Evolutionary conservation across 1,140 invertebrate genomes (phyloP), one percentile per base, ranked within the genome.

Genomic region (Platorchestia sp.): DNA sequence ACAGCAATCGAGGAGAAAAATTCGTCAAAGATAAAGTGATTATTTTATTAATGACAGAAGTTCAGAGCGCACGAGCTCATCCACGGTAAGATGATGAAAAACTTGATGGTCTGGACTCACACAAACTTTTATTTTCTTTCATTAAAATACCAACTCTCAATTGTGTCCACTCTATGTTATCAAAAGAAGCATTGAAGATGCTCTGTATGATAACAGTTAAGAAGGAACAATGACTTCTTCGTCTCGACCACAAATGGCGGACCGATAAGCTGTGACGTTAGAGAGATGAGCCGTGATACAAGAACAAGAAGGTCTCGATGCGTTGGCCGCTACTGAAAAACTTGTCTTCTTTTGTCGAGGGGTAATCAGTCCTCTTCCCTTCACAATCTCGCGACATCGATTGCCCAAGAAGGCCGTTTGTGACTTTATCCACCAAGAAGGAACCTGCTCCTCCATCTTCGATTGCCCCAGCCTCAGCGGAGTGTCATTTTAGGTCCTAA

Each of bases 321-420:
- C 41, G 41, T 89, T 43, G 3, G 42, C 10, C 41, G 87, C 41
- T 44, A 44, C 87, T 89, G 43, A 44, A 89, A 89, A 89, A 89
- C 87, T 89, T 89, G 87, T 89, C 87, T 47, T 45, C 43, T 93
- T 45, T 93, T 45, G 91, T 93, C 91, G 0, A 44, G 40, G 47
- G 36, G 41, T 93, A 93, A 93, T 93, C 91, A 45, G 91, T 93
- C 91, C 44, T 45, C 45, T 22, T 40, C 45, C 19, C 43, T 45
- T 44, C 7, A 44, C 91, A 93, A 93, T 93, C 91, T 45, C 91
- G 7, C 45, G 43, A 45, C 91, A 93, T 93, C 91, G 91, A 93
- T 93, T 93, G 45, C 87, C n/a, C 87, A 44, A 45, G 45, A n/a
- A 40, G 91, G 19, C 91, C 36, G 41, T 45, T 93, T 45, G 91